These are phyloP conservation scores for Trichogramma pretiosum DNA, from an alignment of 1,140 invertebrate species.

Conservation along the genomic window DNA sequence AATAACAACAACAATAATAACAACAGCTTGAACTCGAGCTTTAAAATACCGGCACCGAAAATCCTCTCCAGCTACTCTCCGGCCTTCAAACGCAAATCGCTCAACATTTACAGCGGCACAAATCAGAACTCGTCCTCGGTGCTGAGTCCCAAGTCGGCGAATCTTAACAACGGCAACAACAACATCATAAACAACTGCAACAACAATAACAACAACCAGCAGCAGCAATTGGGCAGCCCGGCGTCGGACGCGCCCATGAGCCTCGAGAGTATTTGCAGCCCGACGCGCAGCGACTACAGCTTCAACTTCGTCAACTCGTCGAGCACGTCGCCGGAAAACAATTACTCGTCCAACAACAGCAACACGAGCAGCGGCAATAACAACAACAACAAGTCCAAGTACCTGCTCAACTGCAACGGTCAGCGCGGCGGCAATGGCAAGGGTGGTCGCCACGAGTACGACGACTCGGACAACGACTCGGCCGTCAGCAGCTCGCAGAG, in stretches of 20 bases:
- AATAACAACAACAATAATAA: slow-evolving; percentile 33
- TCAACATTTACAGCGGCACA: slow-evolving; percentile 52
- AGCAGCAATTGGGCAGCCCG: slow-evolving; percentile 14
- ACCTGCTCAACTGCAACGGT: slow-evolving; percentile 7
- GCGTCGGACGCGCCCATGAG: slow-evolving; percentile 45
- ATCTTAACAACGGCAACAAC: background rate
- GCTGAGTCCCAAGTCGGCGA: background rate
- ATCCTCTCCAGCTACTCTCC: slow-evolving; percentile 72
- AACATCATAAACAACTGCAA: slow-evolving; percentile 12
- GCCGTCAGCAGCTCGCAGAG: slow-evolving; percentile 69
- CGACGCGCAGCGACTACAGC: slow-evolving; percentile 47
- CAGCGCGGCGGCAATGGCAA: slow-evolving; percentile 1
- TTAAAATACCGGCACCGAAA: slow-evolving; percentile 38
- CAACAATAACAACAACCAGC: background rate
- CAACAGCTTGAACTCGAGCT: slow-evolving; percentile 30
- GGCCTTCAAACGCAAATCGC: slow-evolving; percentile 68
- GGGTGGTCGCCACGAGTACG: slow-evolving; percentile 31
- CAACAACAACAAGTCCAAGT: slow-evolving; percentile 28
- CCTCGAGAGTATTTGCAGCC: slow-evolving; percentile 53
- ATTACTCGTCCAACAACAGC: slow-evolving; percentile 18
- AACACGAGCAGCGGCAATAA: slow-evolving; percentile 21
- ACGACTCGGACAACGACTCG: slow-evolving; percentile 79
- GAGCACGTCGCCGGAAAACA: slow-evolving; percentile 29
- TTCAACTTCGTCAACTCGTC: slow-evolving; percentile 41
- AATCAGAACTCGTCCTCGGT: background rate